Percentiles rank a stretch among this genome's conserved stretches.
These are phyloP conservation scores for Melolontha melolontha DNA, from an alignment of 2,888 invertebrate species.

Conservation along the genomic window DNA sequence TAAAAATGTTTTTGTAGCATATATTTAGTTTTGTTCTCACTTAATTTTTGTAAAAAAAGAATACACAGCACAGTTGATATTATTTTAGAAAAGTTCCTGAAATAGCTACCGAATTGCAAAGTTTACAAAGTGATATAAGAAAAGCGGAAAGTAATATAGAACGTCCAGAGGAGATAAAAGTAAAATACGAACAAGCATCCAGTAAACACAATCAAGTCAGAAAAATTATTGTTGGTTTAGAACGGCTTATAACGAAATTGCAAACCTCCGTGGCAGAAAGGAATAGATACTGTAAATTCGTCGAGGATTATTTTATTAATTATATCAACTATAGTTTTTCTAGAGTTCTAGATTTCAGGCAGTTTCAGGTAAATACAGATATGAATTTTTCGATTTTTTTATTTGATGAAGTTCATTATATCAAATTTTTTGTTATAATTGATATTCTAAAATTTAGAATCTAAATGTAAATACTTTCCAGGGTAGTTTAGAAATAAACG, in stretches of 20 bases:
- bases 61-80: neutral
- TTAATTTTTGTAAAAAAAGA: no score
- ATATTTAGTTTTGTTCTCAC: neutral
- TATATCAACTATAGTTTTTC: conserved; percentile 67
- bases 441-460: no score
- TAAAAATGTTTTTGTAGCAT: no score
- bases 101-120: conserved; percentile 63
- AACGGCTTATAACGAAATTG: conserved; percentile 54
- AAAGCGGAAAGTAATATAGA: conserved; percentile 63
- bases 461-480: conserved; percentile 52
- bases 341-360: conserved; percentile 69
- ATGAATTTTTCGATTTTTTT: no score
- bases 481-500: conserved; percentile 71
- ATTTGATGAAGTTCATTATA: no score
- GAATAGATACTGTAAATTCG: conserved; percentile 58
- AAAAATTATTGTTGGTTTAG: conserved; percentile 55
- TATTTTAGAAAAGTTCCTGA: conserved; percentile 53
- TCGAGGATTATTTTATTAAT: conserved; percentile 62
- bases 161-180: conserved; percentile 53
- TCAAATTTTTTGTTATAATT: no score
- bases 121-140: conserved; percentile 64
- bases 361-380: conserved; percentile 68
- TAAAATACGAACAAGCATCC: conserved; percentile 57
- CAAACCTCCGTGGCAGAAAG: conserved; percentile 57
- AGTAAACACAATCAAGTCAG: conserved; percentile 58